Percentiles rank a stretch among this genome's conserved stretches.
Evolutionary conservation across 1,140 invertebrate genomes (phyloP).

Genomic region (Palaemon carinicauda): DNA sequence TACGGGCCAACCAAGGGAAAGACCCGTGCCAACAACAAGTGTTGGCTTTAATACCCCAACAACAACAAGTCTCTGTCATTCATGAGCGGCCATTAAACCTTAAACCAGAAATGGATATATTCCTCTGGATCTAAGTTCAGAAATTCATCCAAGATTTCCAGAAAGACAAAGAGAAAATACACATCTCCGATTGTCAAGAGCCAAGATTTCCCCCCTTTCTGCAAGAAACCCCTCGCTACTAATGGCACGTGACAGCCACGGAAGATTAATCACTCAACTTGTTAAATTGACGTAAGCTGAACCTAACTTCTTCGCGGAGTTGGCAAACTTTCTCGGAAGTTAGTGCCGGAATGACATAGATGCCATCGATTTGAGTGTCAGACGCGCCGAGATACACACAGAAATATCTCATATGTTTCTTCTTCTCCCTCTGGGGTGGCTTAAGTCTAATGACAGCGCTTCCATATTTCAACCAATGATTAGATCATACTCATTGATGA

Average conservation of each 20-base stretch:
- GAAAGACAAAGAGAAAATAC: too few relatives aligned
- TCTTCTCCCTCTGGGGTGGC: too few relatives aligned
- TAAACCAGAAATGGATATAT: too few relatives aligned
- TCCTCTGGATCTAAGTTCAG: background rate
- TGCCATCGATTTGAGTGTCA: background rate
- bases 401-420: too few relatives aligned
- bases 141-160: background rate
- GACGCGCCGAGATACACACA: background rate
- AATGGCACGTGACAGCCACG: constrained; percentile 29
- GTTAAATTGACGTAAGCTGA: constrained; percentile 39
- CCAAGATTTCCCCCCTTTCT: background rate
- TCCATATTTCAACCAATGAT: too few relatives aligned
- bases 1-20: too few relatives aligned
- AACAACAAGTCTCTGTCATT: too few relatives aligned
- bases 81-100: too few relatives aligned
- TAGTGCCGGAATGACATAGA: background rate
- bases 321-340: background rate
- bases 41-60: too few relatives aligned
- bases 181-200: background rate
- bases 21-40: too few relatives aligned
- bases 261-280: constrained; percentile 49
- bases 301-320: constrained; percentile 36
- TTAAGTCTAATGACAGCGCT: too few relatives aligned
- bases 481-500: too few relatives aligned
- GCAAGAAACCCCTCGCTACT: background rate